phyloP scores from a whole-genome alignment of 2,888 invertebrate genomes.

The Rhagonycha fulva region DNA sequence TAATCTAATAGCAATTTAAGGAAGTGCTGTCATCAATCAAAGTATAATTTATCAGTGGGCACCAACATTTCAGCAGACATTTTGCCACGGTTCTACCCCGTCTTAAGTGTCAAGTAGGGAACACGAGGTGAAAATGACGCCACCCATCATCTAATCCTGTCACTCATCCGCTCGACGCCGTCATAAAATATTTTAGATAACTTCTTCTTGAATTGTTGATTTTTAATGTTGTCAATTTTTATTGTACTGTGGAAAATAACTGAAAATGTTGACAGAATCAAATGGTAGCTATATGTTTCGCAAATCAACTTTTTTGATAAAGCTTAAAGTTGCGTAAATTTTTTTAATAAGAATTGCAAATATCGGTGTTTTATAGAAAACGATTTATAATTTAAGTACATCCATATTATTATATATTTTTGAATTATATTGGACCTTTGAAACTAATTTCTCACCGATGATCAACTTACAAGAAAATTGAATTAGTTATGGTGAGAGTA shows the following conservation, averaged over 20 bases:
- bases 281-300: not conserved
- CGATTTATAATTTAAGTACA: too few relatives aligned
- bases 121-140: conserved; percentile 29
- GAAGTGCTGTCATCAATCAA: conserved; percentile 41
- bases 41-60: conserved; percentile 39
- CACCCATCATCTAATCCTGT: conserved; percentile 27
- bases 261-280: not conserved
- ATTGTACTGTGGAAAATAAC: not conserved
- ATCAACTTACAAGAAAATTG: not conserved
- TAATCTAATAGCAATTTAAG: conserved; percentile 40
- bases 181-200: conserved; percentile 26
- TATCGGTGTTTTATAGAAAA: not conserved
- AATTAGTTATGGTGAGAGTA: not conserved
- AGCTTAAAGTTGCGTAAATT: not conserved
- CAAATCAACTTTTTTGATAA: not conserved
- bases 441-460: not conserved
- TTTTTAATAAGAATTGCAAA: not conserved
- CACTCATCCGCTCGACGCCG: conserved; percentile 23
- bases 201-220: conserved; percentile 22
- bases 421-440: not conserved
- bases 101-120: conserved; percentile 32
- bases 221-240: not conserved
- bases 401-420: not conserved
- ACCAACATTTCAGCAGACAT: conserved; percentile 27
- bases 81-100: conserved; percentile 25